phyloP scores from a whole-genome alignment of 2,888 invertebrate species.

The Lasioglossum zephyrum region DNA sequence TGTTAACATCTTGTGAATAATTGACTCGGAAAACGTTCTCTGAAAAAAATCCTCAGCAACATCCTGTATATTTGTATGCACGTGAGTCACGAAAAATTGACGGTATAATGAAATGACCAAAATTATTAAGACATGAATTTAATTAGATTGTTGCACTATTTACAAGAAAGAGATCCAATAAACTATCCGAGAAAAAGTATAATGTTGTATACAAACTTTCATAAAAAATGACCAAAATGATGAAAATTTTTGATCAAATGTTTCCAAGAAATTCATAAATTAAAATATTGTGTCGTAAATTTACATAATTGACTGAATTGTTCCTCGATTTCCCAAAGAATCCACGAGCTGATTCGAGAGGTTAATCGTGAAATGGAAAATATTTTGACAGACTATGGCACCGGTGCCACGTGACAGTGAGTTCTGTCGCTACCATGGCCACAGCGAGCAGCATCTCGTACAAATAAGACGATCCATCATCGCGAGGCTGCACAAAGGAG shows the following conservation, averaged over 20 bases:
- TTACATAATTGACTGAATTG: background rate
- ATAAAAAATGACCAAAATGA: too few relatives aligned
- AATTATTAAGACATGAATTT: too few relatives aligned
- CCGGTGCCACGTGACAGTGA: background rate
- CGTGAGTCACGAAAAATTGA: too few relatives aligned
- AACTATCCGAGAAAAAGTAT: too few relatives aligned
- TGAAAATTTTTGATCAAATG: background rate
- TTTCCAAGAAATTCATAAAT: background rate
- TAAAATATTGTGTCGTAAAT: background rate
- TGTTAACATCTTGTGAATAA: too few relatives aligned
- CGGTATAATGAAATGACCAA: too few relatives aligned
- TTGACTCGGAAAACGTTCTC: too few relatives aligned
- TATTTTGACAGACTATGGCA: background rate
- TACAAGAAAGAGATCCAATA: too few relatives aligned
- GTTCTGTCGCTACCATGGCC: background rate
- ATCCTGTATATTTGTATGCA: too few relatives aligned
- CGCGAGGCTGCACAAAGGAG: constrained; percentile 43
- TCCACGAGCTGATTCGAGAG: background rate
- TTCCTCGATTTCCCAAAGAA: background rate
- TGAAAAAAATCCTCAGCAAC: too few relatives aligned
- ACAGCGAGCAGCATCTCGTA: background rate
- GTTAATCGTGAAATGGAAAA: background rate
- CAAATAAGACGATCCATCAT: constrained; percentile 21
- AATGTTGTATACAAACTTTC: too few relatives aligned
- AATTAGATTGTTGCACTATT: too few relatives aligned